phyloP scores from a whole-genome alignment of 2,797 vertebrate species.

The Hyperoplus immaculatus region DNA sequence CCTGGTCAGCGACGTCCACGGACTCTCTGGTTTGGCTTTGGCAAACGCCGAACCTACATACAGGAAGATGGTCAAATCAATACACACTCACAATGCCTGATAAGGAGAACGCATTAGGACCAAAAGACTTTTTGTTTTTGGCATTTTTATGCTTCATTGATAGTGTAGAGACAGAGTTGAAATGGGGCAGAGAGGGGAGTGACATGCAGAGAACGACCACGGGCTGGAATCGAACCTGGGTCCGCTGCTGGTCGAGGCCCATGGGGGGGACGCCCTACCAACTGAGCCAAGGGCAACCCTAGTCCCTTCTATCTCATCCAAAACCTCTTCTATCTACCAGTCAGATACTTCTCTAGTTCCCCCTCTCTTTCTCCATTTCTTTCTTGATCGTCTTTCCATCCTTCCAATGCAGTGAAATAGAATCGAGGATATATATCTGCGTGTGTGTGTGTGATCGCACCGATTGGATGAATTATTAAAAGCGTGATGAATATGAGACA shows the following conservation, averaged over 20 bases:
- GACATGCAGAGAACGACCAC: too few species aligned
- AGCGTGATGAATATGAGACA: slow-evolving; percentile 37
- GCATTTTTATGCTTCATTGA: too few species aligned
- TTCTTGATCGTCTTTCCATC: slow-evolving; percentile 16
- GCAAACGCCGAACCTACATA: slow-evolving; percentile 96
- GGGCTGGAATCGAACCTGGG: too few species aligned
- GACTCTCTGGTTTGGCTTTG: slow-evolving; percentile 99
- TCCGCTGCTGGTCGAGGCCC: too few species aligned
- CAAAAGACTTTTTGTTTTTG: neutral
- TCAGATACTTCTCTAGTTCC: neutral
- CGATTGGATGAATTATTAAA: slow-evolving; percentile 64
- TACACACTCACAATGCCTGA: slow-evolving; percentile 10
- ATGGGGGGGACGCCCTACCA: too few species aligned
- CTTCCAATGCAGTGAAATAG: slow-evolving; percentile 30
- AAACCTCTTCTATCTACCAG: neutral
- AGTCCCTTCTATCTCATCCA: neutral
- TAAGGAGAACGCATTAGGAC: slow-evolving; percentile 12
- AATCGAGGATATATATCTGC: slow-evolving; percentile 28
- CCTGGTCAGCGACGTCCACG: slow-evolving; percentile 98
- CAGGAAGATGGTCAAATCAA: neutral
- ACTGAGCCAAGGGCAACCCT: too few species aligned
- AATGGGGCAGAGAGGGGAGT: too few species aligned
- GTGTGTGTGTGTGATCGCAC: neutral
- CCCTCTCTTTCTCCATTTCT: neutral
- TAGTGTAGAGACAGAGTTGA: too few species aligned